phyloP scores from a whole-genome alignment of 2,888 invertebrate genomes.

The Teinopalpus imperialis region DNA sequence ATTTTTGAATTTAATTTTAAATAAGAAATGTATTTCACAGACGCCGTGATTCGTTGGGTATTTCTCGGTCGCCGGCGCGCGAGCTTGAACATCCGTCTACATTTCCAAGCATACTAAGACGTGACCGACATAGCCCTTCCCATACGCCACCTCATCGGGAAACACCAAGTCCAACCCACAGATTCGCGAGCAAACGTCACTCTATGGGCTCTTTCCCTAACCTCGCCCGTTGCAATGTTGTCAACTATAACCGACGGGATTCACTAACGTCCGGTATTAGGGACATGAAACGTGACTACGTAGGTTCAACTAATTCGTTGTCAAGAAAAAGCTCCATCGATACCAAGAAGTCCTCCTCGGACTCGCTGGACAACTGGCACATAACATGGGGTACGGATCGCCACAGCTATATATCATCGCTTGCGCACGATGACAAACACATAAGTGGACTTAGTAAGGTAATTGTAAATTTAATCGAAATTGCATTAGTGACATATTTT shows the following conservation, averaged over 20 bases:
- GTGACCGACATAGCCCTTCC: slow-evolving; percentile 78
- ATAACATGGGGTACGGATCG: slow-evolving; percentile 86
- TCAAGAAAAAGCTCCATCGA: slow-evolving; percentile 77
- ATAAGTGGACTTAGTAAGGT: slow-evolving; percentile 65
- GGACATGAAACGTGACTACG: slow-evolving; percentile 80
- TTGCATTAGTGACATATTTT: too few species aligned
- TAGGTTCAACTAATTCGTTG: slow-evolving; percentile 66
- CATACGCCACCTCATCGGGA: slow-evolving; percentile 75
- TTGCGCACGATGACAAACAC: slow-evolving; percentile 80
- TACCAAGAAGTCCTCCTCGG: slow-evolving; percentile 83
- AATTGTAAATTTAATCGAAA: slow-evolving; percentile 35
- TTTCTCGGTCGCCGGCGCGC: slow-evolving; percentile 80
- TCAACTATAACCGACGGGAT: slow-evolving; percentile 71
- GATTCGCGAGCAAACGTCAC: slow-evolving; percentile 59
- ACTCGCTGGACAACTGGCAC: slow-evolving; percentile 87
- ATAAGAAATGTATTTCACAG: slow-evolving; percentile 50
- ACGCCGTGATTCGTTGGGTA: slow-evolving; percentile 82
- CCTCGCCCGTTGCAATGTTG: slow-evolving; percentile 58
- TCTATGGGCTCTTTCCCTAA: slow-evolving; percentile 74
- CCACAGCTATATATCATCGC: slow-evolving; percentile 83
- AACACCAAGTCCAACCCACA: slow-evolving; percentile 70
- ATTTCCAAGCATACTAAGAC: slow-evolving; percentile 85
- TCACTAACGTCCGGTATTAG: slow-evolving; percentile 61
- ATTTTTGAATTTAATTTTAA: slow-evolving; percentile 22
- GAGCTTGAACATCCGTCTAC: slow-evolving; percentile 87